Conservation (phyloP, 2,113 vertebrate species). For the Varanus salvator region DNA sequence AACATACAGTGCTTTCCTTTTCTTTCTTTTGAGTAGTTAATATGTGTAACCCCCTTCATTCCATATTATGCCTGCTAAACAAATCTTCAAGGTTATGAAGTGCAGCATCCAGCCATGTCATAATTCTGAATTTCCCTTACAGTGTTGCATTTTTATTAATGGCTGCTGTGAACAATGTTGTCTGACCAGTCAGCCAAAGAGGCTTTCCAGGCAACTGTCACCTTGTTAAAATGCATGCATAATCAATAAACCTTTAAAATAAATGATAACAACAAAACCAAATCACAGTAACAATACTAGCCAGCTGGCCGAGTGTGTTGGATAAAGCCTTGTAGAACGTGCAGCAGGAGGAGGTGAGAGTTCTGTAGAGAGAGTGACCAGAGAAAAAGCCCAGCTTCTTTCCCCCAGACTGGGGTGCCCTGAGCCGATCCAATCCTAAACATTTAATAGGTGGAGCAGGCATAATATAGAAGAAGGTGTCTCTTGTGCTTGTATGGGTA, state of each 20-base stretch:
- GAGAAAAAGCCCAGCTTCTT: not conserved
- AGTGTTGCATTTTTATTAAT: not conserved
- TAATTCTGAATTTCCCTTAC: not conserved
- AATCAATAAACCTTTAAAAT: not conserved
- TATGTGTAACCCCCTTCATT: constrained; percentile 7
- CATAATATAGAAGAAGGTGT: not conserved
- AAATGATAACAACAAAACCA: not conserved
- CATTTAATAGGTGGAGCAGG: not conserved
- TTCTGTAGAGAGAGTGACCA: not conserved
- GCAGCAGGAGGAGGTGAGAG: not conserved
- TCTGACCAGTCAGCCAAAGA: not conserved
- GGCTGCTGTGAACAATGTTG: not conserved
- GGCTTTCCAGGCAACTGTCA: not conserved
- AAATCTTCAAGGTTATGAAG: not conserved
- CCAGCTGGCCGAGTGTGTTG: not conserved
- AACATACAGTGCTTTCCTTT: constrained; percentile 33
- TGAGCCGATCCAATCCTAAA: not conserved
- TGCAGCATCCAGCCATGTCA: not conserved
- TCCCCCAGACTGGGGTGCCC: not conserved
- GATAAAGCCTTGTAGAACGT: not conserved
- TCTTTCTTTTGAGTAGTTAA: not conserved
- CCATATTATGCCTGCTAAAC: not conserved
- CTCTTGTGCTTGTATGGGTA: not conserved
- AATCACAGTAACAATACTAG: not conserved
- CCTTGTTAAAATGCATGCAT: not conserved